Base-by-base conservation (phyloP, 2,113 vertebrate genomes). In the Polypterus bichir region DNA sequence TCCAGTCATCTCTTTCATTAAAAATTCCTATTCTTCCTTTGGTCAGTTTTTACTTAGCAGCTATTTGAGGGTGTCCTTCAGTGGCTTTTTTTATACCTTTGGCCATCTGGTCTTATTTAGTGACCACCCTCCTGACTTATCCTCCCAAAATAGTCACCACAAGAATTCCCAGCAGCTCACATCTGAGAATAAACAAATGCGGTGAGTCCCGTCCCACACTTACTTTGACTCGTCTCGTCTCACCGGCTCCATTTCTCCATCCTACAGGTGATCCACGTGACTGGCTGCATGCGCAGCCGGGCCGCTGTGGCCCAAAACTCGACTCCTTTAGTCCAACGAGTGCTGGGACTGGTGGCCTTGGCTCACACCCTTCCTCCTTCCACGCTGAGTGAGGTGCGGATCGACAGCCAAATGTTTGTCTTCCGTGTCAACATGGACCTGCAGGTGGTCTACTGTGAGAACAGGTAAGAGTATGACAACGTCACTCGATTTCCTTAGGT, bases 381-480 rank as follows among this genome's bases (percentile, higher is more conserved):
- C 71, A 88, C 89, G 0, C 84, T 92, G 51, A 90, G 90, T 3
- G 91, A 94, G 77, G 88, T 94, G 66, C 90, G 91, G 7, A 90
- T 93, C 52, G 91, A 94, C 64, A 89, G 90, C 62, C 84, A 94
- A 7, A 92, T 86, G 88, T 88, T 93, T 47, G 91, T 94, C 61
- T 92, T 90, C 70, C 83, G 91, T n/a, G 89, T 94, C 72, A 92
- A 88, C 81, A 88, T 93, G 85, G 89, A 89, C 64, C 81, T 94
- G 48, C 91, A 92, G 79, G 87, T 94, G 76, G 88, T 89, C 51
- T 92, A 92, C 63, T 94, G 91, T 67, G 91, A 93, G 79, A 94
- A 90, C 87, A 91, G 91, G 91, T 94, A 74, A 61, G 55, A 8
- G 59, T 27, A 27, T 27, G 27, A 27, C 27, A 27, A 27, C 27